Evolutionary conservation across 2,888 invertebrate species (phyloP).

Genomic region (Xestia ashworthii): DNA sequence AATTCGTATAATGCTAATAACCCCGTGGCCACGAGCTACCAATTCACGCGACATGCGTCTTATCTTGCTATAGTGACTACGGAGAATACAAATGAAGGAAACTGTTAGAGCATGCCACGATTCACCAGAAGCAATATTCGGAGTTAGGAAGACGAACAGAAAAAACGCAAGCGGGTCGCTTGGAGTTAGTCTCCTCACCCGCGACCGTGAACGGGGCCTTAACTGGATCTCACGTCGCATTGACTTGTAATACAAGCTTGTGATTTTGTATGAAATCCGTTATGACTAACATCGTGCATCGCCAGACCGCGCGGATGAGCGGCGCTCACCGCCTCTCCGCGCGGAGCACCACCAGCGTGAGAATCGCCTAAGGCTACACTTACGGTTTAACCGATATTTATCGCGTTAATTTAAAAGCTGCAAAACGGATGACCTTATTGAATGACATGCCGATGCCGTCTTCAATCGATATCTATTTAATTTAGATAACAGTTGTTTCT

Average conservation of each 20-base stretch:
- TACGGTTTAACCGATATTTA: not conserved
- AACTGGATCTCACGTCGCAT: not conserved
- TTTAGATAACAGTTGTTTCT: slow-evolving; percentile 2
- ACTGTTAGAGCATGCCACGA: too few species aligned
- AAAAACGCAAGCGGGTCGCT: not conserved
- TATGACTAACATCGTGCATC: not conserved
- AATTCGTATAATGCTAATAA: not conserved
- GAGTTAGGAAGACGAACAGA: not conserved
- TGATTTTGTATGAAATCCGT: not conserved
- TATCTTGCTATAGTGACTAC: not conserved
- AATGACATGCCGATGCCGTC: not conserved
- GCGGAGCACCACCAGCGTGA: not conserved
- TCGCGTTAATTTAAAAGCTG: not conserved
- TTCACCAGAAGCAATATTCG: not conserved
- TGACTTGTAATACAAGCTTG: not conserved
- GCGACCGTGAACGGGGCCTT: not conserved
- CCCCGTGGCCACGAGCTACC: not conserved
- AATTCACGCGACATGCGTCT: not conserved
- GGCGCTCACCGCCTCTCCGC: not conserved
- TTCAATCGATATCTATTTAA: not conserved
- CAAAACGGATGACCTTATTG: slow-evolving; percentile 2
- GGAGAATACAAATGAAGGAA: not conserved
- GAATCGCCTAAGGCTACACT: not conserved
- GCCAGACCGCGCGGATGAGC: not conserved
- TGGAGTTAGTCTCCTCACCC: not conserved